Evolutionary conservation across 2,888 invertebrate genomes (phyloP), one percentile per base, ranked within the genome.

Genomic region (Epirrhoe tristata): DNA sequence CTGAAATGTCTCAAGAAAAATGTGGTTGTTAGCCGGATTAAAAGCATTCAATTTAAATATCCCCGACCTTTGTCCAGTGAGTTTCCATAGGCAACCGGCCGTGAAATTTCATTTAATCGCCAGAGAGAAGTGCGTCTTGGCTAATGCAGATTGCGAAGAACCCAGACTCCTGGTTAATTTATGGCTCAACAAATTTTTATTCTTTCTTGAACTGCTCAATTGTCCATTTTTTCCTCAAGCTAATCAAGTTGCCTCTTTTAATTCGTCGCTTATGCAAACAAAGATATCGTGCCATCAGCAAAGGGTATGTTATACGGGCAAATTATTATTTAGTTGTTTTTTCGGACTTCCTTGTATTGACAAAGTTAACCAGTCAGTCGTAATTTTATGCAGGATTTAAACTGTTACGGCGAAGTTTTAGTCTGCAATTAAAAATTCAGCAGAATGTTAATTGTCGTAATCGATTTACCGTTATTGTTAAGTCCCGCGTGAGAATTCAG

Each of bases 31-130:
- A 79, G 78, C 76, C 78, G 86, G 88, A 89, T 89, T 90, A 89
- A 90, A 89, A 86, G 84, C 85, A 80, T 90, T 90, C 88, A 87
- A 89, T 90, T 91, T 88, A 89, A 91, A 91, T 89, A 87, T 86
- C 83, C 83, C 83, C 82, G 85, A 86, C 87, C 89, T 91, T 91
- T 90, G 91, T 91, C 91, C 91, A 84, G 87, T 78, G 84, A 84
- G 87, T 83, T 88, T 83, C 86, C 82, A 87, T 80, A 86, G 86
- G 90, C 88, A 89, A 82, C 89, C 85, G 85, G 82, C 88, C 90
- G 86, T 91, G 90, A 91, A 91, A 91, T 91, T 91, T 91, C 90
- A 91, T 91, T 91, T 91, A 91, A 91, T 91, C 90, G 90, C 80
- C 76, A 81, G 84, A 87, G 89, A 90, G 89, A 87, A 90, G 91